These are phyloP conservation scores for Aphidius gifuensis DNA, from an alignment of 1,140 invertebrate species.

Conservation along the genomic window DNA sequence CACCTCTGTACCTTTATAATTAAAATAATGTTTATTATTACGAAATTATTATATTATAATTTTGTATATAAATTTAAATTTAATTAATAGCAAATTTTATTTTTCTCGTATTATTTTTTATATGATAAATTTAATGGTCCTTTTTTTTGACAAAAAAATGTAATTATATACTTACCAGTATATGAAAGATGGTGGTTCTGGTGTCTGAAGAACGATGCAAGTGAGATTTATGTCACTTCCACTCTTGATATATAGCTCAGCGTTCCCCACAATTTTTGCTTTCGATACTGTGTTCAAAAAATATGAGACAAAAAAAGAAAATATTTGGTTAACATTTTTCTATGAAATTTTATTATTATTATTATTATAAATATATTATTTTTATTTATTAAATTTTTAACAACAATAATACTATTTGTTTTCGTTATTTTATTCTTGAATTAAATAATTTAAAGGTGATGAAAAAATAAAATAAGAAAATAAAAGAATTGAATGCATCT, in stretches of 20 bases:
- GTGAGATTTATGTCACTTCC: conserved; percentile 89
- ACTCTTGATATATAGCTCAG: conserved; percentile 81
- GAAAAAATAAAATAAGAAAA: neutral
- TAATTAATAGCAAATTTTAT: neutral
- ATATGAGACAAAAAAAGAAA: conserved; percentile 11
- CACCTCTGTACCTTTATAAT: conserved; percentile 66
- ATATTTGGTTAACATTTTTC: neutral
- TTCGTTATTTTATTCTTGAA: neutral
- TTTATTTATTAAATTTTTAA: no score
- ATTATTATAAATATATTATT: neutral
- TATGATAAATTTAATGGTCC: neutral
- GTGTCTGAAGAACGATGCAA: conserved; percentile 79
- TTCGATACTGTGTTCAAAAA: conserved; percentile 70
- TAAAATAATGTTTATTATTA: conserved; percentile 1
- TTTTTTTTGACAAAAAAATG: neutral
- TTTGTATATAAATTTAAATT: no score
- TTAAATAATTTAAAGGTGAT: neutral
- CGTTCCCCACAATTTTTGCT: conserved; percentile 80
- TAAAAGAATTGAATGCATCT: no score
- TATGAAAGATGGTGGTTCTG: conserved; percentile 85
- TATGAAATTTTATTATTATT: neutral
- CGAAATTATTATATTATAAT: no score
- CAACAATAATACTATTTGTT: no score
- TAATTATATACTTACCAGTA: conserved; percentile 66
- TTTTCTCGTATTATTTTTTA: neutral